phyloP scores from a whole-genome alignment of 2,888 invertebrate genomes.

The Tuberolachnus salignus region DNA sequence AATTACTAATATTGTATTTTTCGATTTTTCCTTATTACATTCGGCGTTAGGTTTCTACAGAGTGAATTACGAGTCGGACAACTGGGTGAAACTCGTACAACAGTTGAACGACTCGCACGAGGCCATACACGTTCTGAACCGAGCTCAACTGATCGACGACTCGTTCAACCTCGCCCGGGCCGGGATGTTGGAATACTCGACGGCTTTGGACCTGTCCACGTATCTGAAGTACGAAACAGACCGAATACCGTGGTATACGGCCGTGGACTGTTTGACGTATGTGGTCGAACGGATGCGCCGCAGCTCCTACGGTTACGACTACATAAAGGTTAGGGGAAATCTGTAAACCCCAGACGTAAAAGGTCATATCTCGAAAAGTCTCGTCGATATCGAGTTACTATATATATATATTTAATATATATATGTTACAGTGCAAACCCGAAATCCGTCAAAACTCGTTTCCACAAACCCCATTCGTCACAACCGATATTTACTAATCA shows the following conservation, averaged over 20 bases:
- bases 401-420: no score
- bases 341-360: no score
- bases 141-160: constrained; percentile 84
- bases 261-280: constrained; percentile 41
- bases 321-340: constrained; percentile 36
- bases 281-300: constrained; percentile 47
- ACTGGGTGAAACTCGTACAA: constrained; percentile 73
- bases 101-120: constrained; percentile 69
- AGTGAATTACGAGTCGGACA: constrained; percentile 74
- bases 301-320: constrained; percentile 30
- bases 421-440: no score
- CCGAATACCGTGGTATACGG: constrained; percentile 68
- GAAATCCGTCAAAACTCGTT: no score
- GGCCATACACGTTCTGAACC: constrained; percentile 66
- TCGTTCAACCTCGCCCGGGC: constrained; percentile 75
- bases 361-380: no score
- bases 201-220: constrained; percentile 71
- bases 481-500: no score
- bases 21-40: no score
- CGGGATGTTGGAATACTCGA: constrained; percentile 67
- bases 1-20: no score
- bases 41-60: constrained; percentile 71
- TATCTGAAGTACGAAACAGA: constrained; percentile 74
- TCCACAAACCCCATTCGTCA: no score
- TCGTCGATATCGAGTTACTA: no score